phyloP scores from a whole-genome alignment of 2,888 invertebrate genomes.

The Vannuccia rotundouncinata region DNA sequence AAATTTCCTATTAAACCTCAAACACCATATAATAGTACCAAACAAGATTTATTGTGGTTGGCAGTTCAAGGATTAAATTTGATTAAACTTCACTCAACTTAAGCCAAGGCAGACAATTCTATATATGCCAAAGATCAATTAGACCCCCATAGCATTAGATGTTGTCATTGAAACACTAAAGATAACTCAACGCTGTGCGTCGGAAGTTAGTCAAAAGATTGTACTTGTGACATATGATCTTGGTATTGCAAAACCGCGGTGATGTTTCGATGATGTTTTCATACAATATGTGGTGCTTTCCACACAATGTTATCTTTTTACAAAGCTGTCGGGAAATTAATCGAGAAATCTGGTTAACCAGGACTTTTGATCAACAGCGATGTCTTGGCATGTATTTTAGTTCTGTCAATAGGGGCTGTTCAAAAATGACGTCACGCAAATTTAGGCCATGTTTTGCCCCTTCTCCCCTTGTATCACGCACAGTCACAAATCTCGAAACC shows the following conservation, averaged over 20 bases:
- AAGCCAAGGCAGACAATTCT: constrained; percentile 40
- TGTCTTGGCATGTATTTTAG: constrained; percentile 41
- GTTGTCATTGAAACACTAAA: constrained; percentile 40
- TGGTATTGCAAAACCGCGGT: constrained; percentile 41
- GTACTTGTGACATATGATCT: constrained; percentile 41
- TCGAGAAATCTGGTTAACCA: constrained; percentile 42
- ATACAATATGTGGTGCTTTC: constrained; percentile 42
- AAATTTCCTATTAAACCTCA: background rate
- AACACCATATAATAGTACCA: background rate
- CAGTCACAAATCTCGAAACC: no score
- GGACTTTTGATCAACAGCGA: constrained; percentile 41
- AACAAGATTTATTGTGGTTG: constrained; percentile 31
- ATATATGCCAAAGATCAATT: constrained; percentile 41
- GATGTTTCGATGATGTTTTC: constrained; percentile 42
- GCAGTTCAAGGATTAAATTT: constrained; percentile 4
- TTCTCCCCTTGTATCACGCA: no score
- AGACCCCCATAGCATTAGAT: constrained; percentile 39
- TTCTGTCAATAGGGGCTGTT: no score
- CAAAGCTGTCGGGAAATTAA: constrained; percentile 41
- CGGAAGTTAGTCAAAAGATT: constrained; percentile 38
- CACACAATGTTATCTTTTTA: constrained; percentile 42
- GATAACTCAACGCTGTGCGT: constrained; percentile 39
- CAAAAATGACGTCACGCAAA: no score
- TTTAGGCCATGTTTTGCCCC: no score
- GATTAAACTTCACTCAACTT: constrained; percentile 21